Evolutionary conservation across 1,140 invertebrate species (phyloP).

Genomic region (Solenopsis invicta): DNA sequence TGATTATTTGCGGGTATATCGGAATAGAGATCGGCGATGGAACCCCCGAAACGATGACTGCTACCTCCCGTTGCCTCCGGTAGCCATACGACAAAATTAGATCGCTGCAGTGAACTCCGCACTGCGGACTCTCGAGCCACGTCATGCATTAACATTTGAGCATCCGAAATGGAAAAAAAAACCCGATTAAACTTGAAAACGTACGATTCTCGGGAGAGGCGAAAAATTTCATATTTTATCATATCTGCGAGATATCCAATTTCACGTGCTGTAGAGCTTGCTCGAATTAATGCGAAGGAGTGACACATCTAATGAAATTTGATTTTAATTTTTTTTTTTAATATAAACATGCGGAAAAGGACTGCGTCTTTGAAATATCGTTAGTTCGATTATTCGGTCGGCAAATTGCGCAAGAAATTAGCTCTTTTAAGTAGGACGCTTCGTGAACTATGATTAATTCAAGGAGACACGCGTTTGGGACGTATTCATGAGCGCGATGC

Average conservation of each 20-base stretch:
- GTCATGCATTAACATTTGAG: conserved; percentile 27
- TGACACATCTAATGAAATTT: neutral
- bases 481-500: conserved; percentile 7
- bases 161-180: neutral
- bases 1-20: conserved; percentile 49
- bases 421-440: neutral
- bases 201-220: neutral
- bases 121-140: conserved; percentile 42
- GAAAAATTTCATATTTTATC: neutral
- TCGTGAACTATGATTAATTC: neutral
- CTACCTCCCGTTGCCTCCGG: neutral
- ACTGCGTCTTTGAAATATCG: neutral
- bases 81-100: conserved; percentile 36
- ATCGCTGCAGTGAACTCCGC: conserved; percentile 45
- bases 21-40: neutral
- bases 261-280: neutral
- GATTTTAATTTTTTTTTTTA: neutral
- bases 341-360: neutral
- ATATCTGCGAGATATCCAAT: neutral
- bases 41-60: neutral
- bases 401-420: neutral
- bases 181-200: neutral
- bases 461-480: neutral
- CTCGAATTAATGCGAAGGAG: neutral
- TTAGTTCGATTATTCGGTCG: neutral